Conservation (phyloP, 2,113 vertebrate species). For the Odontesthes bonariensis region DNA sequence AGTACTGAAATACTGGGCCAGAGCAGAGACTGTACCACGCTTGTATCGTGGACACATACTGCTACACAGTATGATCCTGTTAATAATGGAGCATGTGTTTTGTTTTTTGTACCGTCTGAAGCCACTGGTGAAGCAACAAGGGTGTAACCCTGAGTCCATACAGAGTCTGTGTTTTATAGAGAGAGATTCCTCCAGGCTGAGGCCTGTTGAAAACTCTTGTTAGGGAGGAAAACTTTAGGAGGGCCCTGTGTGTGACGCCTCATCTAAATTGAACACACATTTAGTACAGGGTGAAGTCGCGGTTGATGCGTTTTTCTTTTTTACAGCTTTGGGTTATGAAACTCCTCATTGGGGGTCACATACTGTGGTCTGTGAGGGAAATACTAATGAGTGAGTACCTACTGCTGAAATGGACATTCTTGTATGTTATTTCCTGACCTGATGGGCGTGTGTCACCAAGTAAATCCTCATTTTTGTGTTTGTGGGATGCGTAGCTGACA, state of each 20-base stretch:
- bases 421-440: neutral
- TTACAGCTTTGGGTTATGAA: constrained; percentile 38
- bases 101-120: constrained; percentile 27
- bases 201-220: constrained; percentile 41
- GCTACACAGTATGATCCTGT: constrained; percentile 9
- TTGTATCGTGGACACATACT: neutral
- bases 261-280: constrained; percentile 66
- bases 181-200: constrained; percentile 48
- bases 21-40: neutral
- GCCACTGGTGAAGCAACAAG: constrained; percentile 43
- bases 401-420: constrained; percentile 16
- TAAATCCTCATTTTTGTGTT: constrained; percentile 14
- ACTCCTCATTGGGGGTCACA: constrained; percentile 21
- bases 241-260: constrained; percentile 37
- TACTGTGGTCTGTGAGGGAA: constrained; percentile 1
- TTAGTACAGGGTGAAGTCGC: constrained; percentile 41
- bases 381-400: neutral
- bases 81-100: constrained; percentile 19
- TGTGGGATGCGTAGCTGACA: constrained; percentile 2
- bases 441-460: constrained; percentile 7
- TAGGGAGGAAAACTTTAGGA: constrained; percentile 36
- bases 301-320: constrained; percentile 14
- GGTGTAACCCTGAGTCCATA: constrained; percentile 46
- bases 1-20: neutral
- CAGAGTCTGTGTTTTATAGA: constrained; percentile 43